Base-by-base conservation (phyloP, 2,888 invertebrate genomes). In the Dorcus hopei region DNA sequence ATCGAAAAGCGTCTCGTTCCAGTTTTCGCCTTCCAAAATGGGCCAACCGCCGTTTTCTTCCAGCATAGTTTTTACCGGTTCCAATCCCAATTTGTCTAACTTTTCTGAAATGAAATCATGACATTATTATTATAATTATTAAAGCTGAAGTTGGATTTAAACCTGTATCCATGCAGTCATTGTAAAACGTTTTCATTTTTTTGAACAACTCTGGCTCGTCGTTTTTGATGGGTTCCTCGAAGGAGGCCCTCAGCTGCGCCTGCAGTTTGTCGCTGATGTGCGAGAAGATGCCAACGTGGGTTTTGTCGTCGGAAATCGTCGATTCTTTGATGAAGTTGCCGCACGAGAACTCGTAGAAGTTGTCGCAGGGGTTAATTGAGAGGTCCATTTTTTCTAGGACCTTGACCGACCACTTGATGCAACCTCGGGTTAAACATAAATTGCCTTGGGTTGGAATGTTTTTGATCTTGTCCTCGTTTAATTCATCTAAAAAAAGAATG, bases 1-100 rank as follows among this genome's bases (percentile, higher is more conserved):
- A 45, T 93, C 50, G 14, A 42, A 42, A 11, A 42, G 11, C 11
- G 9, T 16, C 42, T 42, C 50, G 67, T 87, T 82, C 93, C 93
- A 93, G 0, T 72, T 63, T 33, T 84, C 81, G 0, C 88, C 91
- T 63, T 87, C 87, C 23, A 93, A 79, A 38, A 92, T 88, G 0
- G 96, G 95, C 95, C 95, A 96, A 3, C 94, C 94, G 1, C 95
- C 95, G 9, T 95, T 80, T 11, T 83, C 80, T 33, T 82, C 56
- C 19, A 70, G 48, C 14, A 63, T 54, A 5, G 52, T 52, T 39
- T 62, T 63, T 9, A 64, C 81, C 0, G 93, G 92, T 5, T 80
- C 75, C 19, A 88, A 75, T 0, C 91, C 93, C 45, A 87, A 82
- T 1, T 84, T 79, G 72, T 94, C 91, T 68, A 95, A 92, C 9